A percentile compares a stretch with the other conserved stretches of the same genome.
Evolutionary conservation across 2,797 vertebrate species (phyloP).

Genomic region (Characodon lateralis): DNA sequence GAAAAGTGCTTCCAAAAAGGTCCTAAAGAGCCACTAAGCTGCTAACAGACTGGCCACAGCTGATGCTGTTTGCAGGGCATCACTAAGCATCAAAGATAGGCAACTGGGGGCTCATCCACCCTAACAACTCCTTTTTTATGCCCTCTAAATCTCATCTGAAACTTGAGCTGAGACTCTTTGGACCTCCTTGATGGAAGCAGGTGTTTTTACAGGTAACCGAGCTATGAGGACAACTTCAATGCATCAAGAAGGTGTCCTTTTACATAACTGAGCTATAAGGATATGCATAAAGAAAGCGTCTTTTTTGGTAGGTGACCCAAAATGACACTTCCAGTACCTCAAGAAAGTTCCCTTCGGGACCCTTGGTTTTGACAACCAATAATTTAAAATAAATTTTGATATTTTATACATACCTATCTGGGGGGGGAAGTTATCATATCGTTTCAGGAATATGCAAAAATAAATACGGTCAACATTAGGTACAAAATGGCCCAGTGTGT

Average conservation of each 20-base stretch:
- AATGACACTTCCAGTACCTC: neutral
- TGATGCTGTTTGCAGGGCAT: conserved; percentile 46
- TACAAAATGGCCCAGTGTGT: neutral
- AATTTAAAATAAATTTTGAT: too few relatives aligned
- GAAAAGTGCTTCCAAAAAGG: conserved; percentile 77
- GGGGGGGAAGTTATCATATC: neutral
- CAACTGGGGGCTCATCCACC: conserved; percentile 36
- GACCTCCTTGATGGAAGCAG: neutral
- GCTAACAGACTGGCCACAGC: conserved; percentile 59
- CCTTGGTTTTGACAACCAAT: neutral
- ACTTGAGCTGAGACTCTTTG: neutral
- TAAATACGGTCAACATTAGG: too few relatives aligned
- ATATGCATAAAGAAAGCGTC: neutral
- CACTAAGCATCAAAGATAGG: conserved; percentile 34
- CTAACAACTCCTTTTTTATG: conserved; percentile 16
- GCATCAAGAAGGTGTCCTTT: neutral
- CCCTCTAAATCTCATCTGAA: conserved; percentile 1
- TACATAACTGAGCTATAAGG: neutral
- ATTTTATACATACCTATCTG: too few relatives aligned
- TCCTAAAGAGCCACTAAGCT: conserved; percentile 79
- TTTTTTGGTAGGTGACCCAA: neutral
- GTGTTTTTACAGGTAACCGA: neutral
- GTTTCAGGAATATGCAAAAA: neutral
- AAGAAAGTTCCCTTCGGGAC: neutral
- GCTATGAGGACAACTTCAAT: neutral